Evolutionary conservation across 2,888 invertebrate species (phyloP).

Genomic region (Drosophila mulleri): DNA sequence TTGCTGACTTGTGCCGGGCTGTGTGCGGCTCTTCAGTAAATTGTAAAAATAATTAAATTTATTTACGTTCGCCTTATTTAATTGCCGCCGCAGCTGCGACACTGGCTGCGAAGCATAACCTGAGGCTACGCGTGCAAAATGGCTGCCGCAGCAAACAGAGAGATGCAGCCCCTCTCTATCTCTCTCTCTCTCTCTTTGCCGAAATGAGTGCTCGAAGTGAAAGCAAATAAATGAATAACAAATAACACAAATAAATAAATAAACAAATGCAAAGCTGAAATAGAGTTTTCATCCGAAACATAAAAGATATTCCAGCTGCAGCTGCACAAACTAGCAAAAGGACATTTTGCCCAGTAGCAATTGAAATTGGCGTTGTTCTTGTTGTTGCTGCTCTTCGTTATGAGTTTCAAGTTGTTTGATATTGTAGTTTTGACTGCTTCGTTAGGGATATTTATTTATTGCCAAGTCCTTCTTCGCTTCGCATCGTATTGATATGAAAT

Average conservation of each 20-base stretch:
- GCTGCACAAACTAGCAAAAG: constrained; percentile 34
- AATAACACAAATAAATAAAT: constrained; percentile 64
- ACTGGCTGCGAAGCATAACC: constrained; percentile 34
- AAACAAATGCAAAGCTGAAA: constrained; percentile 41
- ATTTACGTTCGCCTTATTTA: constrained; percentile 70
- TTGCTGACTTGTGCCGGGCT: constrained; percentile 61
- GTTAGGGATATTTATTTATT: constrained; percentile 71
- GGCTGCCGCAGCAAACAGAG: constrained; percentile 24
- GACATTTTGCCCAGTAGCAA: constrained; percentile 32
- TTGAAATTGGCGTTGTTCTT: neutral
- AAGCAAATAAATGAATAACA: constrained; percentile 65
- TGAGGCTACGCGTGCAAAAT: constrained; percentile 47
- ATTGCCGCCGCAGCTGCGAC: constrained; percentile 64
- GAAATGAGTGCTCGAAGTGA: constrained; percentile 40
- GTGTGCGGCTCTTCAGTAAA: constrained; percentile 48
- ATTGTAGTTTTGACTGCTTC: constrained; percentile 44
- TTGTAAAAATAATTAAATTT: constrained; percentile 78
- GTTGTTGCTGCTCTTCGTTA: constrained; percentile 12
- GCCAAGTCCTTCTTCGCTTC: constrained; percentile 42
- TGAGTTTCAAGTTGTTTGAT: constrained; percentile 15
- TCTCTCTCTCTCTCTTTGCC: neutral
- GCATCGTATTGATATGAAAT: constrained; percentile 56
- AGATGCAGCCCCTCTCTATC: neutral
- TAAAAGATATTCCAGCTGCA: constrained; percentile 43
- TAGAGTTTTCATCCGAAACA: constrained; percentile 44